Percentiles rank a stretch among this genome's conserved stretches.
These are phyloP conservation scores for Bombylius discolor DNA, from an alignment of 2,888 invertebrate genomes.

Conservation along the genomic window DNA sequence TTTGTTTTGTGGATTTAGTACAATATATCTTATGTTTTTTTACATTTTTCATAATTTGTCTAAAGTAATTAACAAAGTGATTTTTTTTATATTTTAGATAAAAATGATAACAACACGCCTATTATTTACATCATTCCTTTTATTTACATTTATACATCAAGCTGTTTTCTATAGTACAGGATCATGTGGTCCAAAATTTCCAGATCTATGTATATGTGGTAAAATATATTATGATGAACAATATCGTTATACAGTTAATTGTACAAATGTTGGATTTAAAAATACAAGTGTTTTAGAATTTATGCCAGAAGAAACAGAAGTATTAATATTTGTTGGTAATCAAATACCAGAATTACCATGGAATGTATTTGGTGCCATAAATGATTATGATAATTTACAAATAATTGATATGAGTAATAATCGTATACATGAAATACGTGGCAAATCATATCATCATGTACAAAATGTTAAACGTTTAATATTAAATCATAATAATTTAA, in stretches of 20 bases:
- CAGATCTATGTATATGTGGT: constrained; percentile 44
- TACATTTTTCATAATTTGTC: no score
- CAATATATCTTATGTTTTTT: no score
- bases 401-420: constrained; percentile 64
- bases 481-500: constrained; percentile 57
- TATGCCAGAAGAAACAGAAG: constrained; percentile 52
- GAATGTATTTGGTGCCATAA: constrained; percentile 56
- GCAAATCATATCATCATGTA: constrained; percentile 63
- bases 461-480: constrained; percentile 52
- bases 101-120: no score
- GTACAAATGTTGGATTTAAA: constrained; percentile 49
- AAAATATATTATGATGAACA: constrained; percentile 39
- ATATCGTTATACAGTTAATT: constrained; percentile 52
- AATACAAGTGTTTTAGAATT: constrained; percentile 45
- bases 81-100: no score
- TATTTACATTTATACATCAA: no score
- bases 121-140: no score
- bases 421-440: constrained; percentile 53
- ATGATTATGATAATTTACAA: constrained; percentile 43
- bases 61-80: no score
- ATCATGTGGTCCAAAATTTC: constrained; percentile 38
- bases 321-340: constrained; percentile 60
- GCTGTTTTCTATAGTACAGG: neutral
- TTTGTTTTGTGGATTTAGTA: no score
- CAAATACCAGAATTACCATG: constrained; percentile 48